A percentile compares a stretch with the other conserved stretches of the same genome.
Evolutionary conservation across 2,113 vertebrate genomes (phyloP).

Genomic region (Leucosticte australis): DNA sequence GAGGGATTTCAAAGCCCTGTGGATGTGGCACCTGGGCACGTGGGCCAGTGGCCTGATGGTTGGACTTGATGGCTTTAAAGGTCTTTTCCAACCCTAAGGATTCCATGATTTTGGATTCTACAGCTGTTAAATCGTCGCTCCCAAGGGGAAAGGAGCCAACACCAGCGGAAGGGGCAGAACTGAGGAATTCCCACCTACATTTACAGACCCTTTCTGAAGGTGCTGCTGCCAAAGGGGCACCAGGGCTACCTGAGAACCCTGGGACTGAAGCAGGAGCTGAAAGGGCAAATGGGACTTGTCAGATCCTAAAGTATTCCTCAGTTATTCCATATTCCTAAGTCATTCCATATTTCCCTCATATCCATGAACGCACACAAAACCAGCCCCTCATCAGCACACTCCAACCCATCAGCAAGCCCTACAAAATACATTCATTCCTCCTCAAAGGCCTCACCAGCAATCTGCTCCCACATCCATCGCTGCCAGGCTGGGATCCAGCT

Average conservation of each 20-base stretch:
- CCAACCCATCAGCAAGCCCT: background rate
- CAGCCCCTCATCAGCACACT: background rate
- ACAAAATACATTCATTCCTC: background rate
- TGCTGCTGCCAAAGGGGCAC: background rate
- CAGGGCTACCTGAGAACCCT: background rate
- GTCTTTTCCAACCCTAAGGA: background rate
- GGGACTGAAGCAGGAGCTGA: background rate
- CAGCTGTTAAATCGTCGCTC: background rate
- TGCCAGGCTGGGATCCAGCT: background rate
- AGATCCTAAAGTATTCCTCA: background rate
- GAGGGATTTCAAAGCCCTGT: background rate
- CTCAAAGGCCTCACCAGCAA: background rate
- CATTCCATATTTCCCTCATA: accelerated
- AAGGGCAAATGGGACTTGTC: background rate
- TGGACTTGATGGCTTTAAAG: background rate
- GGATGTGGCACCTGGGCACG: accelerated
- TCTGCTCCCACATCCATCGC: background rate
- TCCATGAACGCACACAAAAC: accelerated
- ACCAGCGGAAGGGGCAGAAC: accelerated
- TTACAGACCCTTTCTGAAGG: accelerated
- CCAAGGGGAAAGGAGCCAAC: background rate
- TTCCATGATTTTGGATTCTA: accelerated
- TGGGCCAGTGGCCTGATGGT: background rate
- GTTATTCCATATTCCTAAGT: accelerated
- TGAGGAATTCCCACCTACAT: background rate